Evolutionary conservation across 2,888 invertebrate genomes (phyloP), one percentile per base, ranked within the genome.

Genomic region (Drosophila monieri): DNA sequence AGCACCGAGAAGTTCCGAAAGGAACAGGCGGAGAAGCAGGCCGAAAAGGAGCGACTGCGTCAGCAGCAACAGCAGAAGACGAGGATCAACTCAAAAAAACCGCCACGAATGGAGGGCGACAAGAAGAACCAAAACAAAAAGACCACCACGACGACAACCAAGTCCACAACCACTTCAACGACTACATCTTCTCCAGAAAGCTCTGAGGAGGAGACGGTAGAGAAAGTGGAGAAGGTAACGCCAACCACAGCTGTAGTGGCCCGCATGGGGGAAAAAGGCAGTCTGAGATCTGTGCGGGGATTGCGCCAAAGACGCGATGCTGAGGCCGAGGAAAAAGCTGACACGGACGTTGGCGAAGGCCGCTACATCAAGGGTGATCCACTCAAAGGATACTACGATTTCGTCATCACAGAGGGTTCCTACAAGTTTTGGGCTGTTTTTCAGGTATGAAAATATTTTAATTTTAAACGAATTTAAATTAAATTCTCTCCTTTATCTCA

Each of bases 401-500:
- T 97, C 92, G 93, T 96, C 76, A 96, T 97, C 88, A 97, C 96
- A 85, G 97, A 97, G 90, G 96, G 96, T 2, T 96, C 96, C 15
- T 97, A 96, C 92, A 97, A 97, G 90, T 97, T 97, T 91, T 97
- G 96, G 96, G 96, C 96, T 35, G 95, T 93, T 8, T 97, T 97
- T 90, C 96, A 97, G 93, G 96, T 96, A 91, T 91, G 89, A 37
- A 6, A 18, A 8, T 6, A 3, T 25, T 10, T 1, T 1, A 43
- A 43, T 14, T 0, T 44, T 9, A 9, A 9, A n/a, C 2, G 6
- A 51, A 27, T 27, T 14, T 12, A 9, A 32, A 27, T 9, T 27
- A 9, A 25, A 25, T 25, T 6, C 6, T 25, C 25, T 25, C 21
- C 27, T 21, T 9, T 6, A 39, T 47, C 6, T 9, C 6, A 14